Evolutionary conservation across 2,113 vertebrate genomes (phyloP).

Genomic region (Maccullochella peelii): DNA sequence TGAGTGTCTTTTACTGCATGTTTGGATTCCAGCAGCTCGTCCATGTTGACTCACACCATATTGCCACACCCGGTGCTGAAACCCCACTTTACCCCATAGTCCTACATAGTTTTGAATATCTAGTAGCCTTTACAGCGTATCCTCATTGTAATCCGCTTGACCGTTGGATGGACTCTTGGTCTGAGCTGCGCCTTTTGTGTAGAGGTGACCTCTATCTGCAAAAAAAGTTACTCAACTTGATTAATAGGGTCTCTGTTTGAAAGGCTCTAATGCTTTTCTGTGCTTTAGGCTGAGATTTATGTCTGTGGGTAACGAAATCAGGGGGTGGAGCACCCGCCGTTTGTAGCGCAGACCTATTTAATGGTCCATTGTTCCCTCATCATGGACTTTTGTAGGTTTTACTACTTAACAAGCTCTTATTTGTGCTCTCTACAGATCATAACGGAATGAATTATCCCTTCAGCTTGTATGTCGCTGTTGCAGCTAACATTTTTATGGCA

Average conservation of each 20-base stretch:
- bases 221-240: constrained; percentile 78
- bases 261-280: constrained; percentile 56
- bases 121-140: background rate
- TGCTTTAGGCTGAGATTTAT: constrained; percentile 76
- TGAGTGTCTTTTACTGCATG: constrained; percentile 20
- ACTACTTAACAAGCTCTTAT: constrained; percentile 70
- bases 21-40: constrained; percentile 25
- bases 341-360: constrained; percentile 78
- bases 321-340: constrained; percentile 76
- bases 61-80: constrained; percentile 25
- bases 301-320: constrained; percentile 70
- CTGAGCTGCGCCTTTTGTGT: constrained; percentile 64
- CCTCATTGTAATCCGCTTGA: constrained; percentile 51
- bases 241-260: constrained; percentile 69
- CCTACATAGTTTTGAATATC: constrained; percentile 19
- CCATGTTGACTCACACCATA: background rate
- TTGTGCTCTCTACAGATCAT: constrained; percentile 50
- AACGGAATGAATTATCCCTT: constrained; percentile 34
- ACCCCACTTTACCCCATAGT: constrained; percentile 1
- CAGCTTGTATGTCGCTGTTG: background rate
- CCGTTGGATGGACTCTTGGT: constrained; percentile 62
- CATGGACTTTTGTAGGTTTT: constrained; percentile 69
- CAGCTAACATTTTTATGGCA: background rate
- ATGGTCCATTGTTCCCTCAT: constrained; percentile 85
- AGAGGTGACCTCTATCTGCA: constrained; percentile 55